These are phyloP conservation scores for Trisateles emortualis DNA, from an alignment of 2,888 invertebrate species.

Conservation along the genomic window DNA sequence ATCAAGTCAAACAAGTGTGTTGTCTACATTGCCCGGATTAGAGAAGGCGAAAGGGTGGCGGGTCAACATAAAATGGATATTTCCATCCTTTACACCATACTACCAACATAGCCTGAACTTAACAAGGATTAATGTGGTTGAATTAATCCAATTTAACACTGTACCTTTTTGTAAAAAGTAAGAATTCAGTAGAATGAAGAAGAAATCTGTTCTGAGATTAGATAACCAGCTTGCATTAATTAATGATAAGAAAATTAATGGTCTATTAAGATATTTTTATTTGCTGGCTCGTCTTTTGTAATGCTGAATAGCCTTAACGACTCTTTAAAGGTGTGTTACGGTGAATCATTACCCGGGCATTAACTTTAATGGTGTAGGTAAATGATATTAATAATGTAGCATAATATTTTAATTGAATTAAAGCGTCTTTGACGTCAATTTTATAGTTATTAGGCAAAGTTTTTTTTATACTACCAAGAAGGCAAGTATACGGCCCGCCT, in stretches of 20 bases:
- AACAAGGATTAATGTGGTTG: slow-evolving; percentile 67
- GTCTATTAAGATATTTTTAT: slow-evolving; percentile 11
- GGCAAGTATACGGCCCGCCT: no score
- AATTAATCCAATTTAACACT: slow-evolving; percentile 71
- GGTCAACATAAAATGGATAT: slow-evolving; percentile 25
- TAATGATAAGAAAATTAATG: slow-evolving; percentile 32
- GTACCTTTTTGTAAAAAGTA: slow-evolving; percentile 62
- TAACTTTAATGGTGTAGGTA: no score
- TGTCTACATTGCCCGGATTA: slow-evolving; percentile 21
- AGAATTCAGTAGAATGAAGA: slow-evolving; percentile 39
- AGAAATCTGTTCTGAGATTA: slow-evolving; percentile 38
- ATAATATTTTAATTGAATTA: no score
- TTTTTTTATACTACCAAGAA: no score
- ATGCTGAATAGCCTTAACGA: slow-evolving; percentile 10
- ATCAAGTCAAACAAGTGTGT: slow-evolving; percentile 22
- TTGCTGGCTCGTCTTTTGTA: slow-evolving; percentile 1
- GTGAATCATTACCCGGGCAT: neutral
- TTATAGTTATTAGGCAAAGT: no score
- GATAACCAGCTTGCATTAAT: slow-evolving; percentile 39
- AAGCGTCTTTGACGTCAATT: no score
- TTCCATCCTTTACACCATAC: slow-evolving; percentile 17
- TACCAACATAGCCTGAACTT: slow-evolving; percentile 49
- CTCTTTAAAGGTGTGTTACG: neutral
- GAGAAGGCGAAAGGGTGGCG: slow-evolving; percentile 15
- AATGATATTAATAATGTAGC: no score